Evolutionary conservation across 30 jellyfish, hydroid and myxozoan species (phyloP).

Genomic region (Turritopsis rubra): DNA sequence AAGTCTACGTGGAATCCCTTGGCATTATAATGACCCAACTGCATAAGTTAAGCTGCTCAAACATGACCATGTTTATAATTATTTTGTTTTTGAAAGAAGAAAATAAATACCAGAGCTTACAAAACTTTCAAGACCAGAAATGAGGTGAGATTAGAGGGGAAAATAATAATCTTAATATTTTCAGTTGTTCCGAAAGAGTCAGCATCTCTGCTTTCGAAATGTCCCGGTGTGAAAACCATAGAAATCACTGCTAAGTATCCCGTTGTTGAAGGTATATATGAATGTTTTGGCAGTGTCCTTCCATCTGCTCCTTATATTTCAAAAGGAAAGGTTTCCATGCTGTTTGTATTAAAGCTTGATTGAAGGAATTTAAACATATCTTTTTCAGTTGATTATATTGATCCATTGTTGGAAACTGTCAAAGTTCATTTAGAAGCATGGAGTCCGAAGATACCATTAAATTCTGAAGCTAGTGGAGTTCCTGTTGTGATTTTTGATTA

Average conservation of each 20-base stretch:
- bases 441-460: constrained; percentile 85
- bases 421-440: constrained; percentile 65
- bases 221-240: constrained; percentile 86
- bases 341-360: not conserved
- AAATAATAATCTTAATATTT: too few relatives aligned
- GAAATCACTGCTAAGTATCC: constrained; percentile 89
- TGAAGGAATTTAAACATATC: not conserved
- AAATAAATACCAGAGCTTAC: too few relatives aligned
- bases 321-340: not conserved
- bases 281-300: too few relatives aligned
- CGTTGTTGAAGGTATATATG: constrained; percentile 67
- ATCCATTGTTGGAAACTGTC: constrained; percentile 34
- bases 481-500: constrained; percentile 66
- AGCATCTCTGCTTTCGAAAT: constrained; percentile 41
- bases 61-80: too few relatives aligned
- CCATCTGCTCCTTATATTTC: too few relatives aligned
- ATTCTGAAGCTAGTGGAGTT: constrained; percentile 61
- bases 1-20: too few relatives aligned
- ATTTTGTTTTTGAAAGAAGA: too few relatives aligned
- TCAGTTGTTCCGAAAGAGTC: constrained; percentile 76
- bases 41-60: too few relatives aligned
- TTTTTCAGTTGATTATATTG: constrained; percentile 66
- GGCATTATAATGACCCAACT: too few relatives aligned
- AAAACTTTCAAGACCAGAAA: too few relatives aligned
- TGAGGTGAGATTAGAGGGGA: too few relatives aligned